Conservation (phyloP, 2,113 vertebrate species). For the Gasterosteus aculeatus region DNA sequence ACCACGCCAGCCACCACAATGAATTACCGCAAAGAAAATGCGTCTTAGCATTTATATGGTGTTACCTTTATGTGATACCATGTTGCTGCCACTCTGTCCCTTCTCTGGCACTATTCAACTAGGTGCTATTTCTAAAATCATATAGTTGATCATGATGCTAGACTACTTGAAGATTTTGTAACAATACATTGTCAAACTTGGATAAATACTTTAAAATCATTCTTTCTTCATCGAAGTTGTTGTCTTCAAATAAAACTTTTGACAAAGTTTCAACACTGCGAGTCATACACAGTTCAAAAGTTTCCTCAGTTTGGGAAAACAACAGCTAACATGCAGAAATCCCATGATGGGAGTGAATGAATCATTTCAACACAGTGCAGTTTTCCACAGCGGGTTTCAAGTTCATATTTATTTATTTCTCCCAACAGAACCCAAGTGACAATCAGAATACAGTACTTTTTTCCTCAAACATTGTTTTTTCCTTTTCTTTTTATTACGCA, state of each 20-base stretch:
- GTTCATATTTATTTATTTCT: constrained; percentile 83
- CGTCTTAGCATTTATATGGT: background rate
- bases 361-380: constrained; percentile 13
- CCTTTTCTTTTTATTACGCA: constrained; percentile 69
- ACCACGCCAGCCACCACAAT: too few species aligned
- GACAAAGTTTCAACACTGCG: background rate
- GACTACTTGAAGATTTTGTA: background rate
- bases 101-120: background rate
- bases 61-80: background rate
- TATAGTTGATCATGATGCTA: background rate
- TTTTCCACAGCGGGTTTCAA: constrained; percentile 69
- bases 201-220: background rate
- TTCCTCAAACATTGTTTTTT: constrained; percentile 71
- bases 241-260: constrained; percentile 5
- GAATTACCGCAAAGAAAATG: background rate
- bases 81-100: background rate
- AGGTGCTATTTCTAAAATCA: constrained; percentile 12
- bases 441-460: constrained; percentile 83
- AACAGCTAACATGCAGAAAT: constrained; percentile 3
- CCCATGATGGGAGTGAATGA: constrained; percentile 13
- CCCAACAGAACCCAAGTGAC: constrained; percentile 81
- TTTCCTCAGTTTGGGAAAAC: background rate
- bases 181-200: background rate
- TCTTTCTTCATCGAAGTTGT: background rate
- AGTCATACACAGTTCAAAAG: background rate